phyloP scores from a whole-genome alignment of 2,797 vertebrate species.

The Pelodytes ibericus region DNA sequence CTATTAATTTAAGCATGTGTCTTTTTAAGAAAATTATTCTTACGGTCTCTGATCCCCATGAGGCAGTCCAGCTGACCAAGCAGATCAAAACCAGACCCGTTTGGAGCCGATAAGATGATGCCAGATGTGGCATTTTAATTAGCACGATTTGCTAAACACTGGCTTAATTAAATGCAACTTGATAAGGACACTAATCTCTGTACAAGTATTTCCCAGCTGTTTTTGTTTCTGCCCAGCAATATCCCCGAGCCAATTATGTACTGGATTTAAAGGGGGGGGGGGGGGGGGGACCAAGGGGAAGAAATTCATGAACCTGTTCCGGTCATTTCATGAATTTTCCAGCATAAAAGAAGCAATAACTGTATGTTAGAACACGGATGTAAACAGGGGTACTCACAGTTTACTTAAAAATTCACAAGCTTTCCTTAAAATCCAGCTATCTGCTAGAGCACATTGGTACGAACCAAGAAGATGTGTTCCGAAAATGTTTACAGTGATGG shows the following conservation, averaged over 20 bases:
- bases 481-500: too few relatives aligned
- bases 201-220: slow-evolving; percentile 60
- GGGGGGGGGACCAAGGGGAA: not conserved
- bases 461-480: too few relatives aligned
- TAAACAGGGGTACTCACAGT: not conserved
- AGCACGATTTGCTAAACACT: slow-evolving; percentile 67
- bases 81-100: slow-evolving; percentile 62
- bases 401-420: not conserved
- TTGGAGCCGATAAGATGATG: slow-evolving; percentile 59
- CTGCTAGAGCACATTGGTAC: too few relatives aligned
- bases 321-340: slow-evolving; percentile 6
- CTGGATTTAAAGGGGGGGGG: slow-evolving; percentile 17
- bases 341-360: slow-evolving; percentile 1
- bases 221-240: slow-evolving; percentile 44
- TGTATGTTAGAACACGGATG: not conserved
- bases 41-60: not conserved
- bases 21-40: not conserved
- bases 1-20: slow-evolving; percentile 20
- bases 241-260: slow-evolving; percentile 30
- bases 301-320: slow-evolving; percentile 23
- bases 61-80: slow-evolving; percentile 11
- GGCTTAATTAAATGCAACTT: slow-evolving; percentile 62
- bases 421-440: too few relatives aligned
- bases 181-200: slow-evolving; percentile 59
- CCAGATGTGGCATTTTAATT: slow-evolving; percentile 70